phyloP scores from a whole-genome alignment of 2,797 vertebrate species.

The Carapus acus region DNA sequence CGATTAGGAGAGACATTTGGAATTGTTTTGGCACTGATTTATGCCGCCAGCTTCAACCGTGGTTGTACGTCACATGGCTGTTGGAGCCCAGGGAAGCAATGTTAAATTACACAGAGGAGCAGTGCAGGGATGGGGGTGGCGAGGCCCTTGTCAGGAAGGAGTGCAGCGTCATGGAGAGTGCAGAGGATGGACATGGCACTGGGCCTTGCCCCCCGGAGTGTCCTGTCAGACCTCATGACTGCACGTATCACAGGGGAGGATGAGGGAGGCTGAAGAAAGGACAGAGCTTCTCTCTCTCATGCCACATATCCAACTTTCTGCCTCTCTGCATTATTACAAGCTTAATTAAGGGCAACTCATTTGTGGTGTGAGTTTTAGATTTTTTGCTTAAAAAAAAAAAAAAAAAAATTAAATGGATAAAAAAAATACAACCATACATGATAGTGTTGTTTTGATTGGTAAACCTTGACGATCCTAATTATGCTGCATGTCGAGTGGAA shows the following conservation, averaged over 20 bases:
- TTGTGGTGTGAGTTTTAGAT: too few relatives aligned
- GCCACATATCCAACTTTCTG: conserved; percentile 7
- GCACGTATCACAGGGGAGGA: conserved; percentile 1
- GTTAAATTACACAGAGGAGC: conserved; percentile 74
- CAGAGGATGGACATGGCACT: conserved; percentile 70
- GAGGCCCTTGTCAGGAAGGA: conserved; percentile 70
- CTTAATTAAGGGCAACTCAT: too few relatives aligned
- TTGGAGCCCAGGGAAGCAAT: conserved; percentile 62
- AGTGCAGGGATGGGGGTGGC: conserved; percentile 53
- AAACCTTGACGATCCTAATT: too few relatives aligned
- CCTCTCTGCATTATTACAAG: background rate
- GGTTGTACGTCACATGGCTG: conserved; percentile 46
- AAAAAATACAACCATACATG: too few relatives aligned
- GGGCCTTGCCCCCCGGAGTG: conserved; percentile 69
- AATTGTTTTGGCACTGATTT: conserved; percentile 27
- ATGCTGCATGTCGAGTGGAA: too few relatives aligned
- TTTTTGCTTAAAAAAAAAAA: too few relatives aligned
- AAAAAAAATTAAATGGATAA: too few relatives aligned
- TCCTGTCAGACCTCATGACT: conserved; percentile 74
- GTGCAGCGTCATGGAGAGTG: conserved; percentile 52
- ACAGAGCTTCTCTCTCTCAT: background rate
- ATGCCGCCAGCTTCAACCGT: conserved; percentile 17
- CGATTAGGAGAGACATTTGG: conserved; percentile 51
- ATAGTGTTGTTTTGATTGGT: too few relatives aligned
- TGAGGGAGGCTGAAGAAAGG: conserved; percentile 31